phyloP scores from a whole-genome alignment of 2,888 invertebrate genomes.

The Cheilosia soror region DNA sequence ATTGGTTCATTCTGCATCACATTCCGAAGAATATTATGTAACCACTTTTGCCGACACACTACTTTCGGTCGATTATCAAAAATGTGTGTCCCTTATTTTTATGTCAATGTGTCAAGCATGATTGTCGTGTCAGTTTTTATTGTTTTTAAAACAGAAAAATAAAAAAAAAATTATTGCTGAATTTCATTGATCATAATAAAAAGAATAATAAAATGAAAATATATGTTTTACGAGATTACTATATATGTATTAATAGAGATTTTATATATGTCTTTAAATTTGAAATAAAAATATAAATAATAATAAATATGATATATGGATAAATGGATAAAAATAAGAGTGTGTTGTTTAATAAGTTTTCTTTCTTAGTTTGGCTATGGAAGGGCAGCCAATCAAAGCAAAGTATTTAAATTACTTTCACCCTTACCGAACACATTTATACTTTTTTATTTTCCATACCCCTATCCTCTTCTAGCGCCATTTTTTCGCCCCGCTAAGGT shows the following conservation, averaged over 20 bases:
- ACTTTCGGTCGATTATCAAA: constrained; percentile 5
- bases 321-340: constrained; percentile 26
- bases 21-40: constrained; percentile 55
- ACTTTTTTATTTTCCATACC: too few relatives aligned
- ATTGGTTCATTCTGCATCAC: constrained; percentile 70
- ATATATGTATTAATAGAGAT: constrained; percentile 70
- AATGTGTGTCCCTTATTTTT: constrained; percentile 26
- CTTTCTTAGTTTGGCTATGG: too few relatives aligned
- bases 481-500: too few relatives aligned
- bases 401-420: too few relatives aligned
- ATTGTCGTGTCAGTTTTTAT: constrained; percentile 34
- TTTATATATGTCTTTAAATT: constrained; percentile 73
- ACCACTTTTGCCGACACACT: constrained; percentile 21
- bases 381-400: too few relatives aligned
- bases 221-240: constrained; percentile 64
- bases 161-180: constrained; percentile 22
- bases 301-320: constrained; percentile 52
- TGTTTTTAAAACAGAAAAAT: constrained; percentile 20
- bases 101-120: constrained; percentile 47
- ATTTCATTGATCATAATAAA: constrained; percentile 35
- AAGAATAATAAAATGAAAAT: constrained; percentile 16
- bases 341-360: neutral
- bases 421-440: too few relatives aligned
- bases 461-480: too few relatives aligned
- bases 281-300: constrained; percentile 51